A percentile compares a stretch with the other conserved stretches of the same genome.
These are phyloP conservation scores for Eretmochelys imbricata DNA, from an alignment of 2,113 vertebrate genomes.

Conservation along the genomic window DNA sequence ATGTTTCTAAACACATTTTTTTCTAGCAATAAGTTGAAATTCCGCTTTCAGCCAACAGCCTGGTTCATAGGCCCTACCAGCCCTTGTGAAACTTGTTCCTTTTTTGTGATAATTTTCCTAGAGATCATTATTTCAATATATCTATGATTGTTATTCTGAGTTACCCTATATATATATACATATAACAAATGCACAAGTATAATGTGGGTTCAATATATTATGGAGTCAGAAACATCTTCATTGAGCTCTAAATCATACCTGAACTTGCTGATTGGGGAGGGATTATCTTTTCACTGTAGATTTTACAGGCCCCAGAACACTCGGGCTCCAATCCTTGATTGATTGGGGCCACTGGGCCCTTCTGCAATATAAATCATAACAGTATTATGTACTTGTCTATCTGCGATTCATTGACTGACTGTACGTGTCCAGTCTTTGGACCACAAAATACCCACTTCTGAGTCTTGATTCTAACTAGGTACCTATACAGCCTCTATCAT, in stretches of 20 bases:
- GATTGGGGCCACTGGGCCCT: rapidly evolving
- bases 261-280: not conserved
- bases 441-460: not conserved
- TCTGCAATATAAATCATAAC: not conserved
- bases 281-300: not conserved
- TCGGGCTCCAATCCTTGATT: not conserved
- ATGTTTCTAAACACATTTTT: not conserved
- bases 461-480: not conserved
- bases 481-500: not conserved
- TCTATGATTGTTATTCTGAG: not conserved
- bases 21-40: not conserved
- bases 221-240: not conserved
- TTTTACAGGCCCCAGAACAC: not conserved
- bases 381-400: not conserved
- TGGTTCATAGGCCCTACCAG: not conserved
- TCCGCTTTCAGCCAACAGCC: not conserved
- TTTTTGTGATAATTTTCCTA: not conserved
- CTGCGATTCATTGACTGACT: not conserved
- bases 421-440: not conserved
- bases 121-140: not conserved
- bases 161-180: not conserved
- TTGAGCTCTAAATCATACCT: not conserved
- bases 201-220: not conserved
- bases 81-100: not conserved
- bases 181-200: rapidly evolving